Conservation (phyloP, 2,888 invertebrate genomes). For the Sinopyrophorus schimmeli region DNA sequence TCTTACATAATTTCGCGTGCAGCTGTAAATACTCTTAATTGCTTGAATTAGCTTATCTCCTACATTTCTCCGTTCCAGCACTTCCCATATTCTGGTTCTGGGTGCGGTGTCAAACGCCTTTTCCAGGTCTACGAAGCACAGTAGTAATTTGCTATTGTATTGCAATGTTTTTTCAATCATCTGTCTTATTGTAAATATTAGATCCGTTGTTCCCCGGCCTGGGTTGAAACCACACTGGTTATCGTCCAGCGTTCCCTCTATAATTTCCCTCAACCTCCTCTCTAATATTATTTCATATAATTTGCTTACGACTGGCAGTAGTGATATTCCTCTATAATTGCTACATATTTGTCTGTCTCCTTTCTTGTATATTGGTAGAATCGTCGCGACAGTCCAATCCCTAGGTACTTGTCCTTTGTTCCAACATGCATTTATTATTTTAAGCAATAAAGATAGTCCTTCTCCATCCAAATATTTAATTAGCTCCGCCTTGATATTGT, state of each 20-base stretch:
- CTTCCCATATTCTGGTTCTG: conserved; percentile 13
- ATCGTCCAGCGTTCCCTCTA: conserved; percentile 10
- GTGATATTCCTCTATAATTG: conserved; percentile 9
- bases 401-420: conserved; percentile 15
- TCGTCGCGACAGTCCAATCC: conserved; percentile 12
- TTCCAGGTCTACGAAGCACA: conserved; percentile 9
- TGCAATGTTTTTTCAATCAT: conserved; percentile 14
- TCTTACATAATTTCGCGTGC: conserved; percentile 3
- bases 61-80: conserved; percentile 12
- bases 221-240: conserved; percentile 16
- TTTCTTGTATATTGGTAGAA: conserved; percentile 18
- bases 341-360: conserved; percentile 7
- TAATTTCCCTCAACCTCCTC: conserved; percentile 10
- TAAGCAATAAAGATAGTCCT: background rate
- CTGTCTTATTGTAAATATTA: conserved; percentile 7
- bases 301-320: conserved; percentile 6
- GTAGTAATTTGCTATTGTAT: conserved; percentile 1
- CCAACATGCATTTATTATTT: conserved; percentile 13
- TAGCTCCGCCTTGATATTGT: conserved; percentile 2
- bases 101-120: conserved; percentile 6
- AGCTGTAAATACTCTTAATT: conserved; percentile 2
- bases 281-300: conserved; percentile 9
- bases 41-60: conserved; percentile 10
- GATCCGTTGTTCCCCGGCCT: conserved; percentile 9
- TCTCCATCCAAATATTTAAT: conserved; percentile 6